Evolutionary conservation across 2,113 vertebrate species (phyloP).

Genomic region (Regulus satrapa): DNA sequence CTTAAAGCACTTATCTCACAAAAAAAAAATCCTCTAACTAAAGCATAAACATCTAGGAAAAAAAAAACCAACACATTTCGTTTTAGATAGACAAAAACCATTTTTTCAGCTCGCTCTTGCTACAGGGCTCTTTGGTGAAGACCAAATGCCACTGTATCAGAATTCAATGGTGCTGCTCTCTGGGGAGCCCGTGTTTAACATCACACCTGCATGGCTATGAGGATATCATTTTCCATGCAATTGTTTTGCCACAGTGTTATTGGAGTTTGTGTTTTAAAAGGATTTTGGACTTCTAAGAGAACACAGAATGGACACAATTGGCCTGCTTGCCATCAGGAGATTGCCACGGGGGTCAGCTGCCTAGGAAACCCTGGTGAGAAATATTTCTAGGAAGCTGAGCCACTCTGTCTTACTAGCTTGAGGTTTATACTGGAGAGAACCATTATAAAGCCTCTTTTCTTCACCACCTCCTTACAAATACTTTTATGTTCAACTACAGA

Average conservation of each 20-base stretch:
- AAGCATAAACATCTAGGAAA: background rate
- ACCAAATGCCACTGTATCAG: rapidly evolving
- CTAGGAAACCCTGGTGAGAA: background rate
- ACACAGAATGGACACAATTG: background rate
- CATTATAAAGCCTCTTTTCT: background rate
- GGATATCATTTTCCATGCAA: background rate
- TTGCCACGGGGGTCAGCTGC: background rate
- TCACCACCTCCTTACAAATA: background rate
- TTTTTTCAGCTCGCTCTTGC: background rate
- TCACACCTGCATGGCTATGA: background rate
- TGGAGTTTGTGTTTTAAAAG: background rate
- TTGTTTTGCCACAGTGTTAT: background rate
- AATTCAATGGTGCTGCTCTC: background rate
- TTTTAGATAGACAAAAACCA: background rate
- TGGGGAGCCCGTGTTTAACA: background rate
- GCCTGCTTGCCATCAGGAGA: background rate
- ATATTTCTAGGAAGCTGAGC: background rate
- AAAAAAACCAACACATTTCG: no score
- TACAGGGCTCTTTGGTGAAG: background rate
- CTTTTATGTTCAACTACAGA: background rate
- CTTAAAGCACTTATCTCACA: background rate
- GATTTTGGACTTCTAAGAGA: background rate
- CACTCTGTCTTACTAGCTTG: background rate
- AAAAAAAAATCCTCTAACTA: background rate
- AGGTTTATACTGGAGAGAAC: background rate